These are phyloP conservation scores for Hipposideros larvatus DNA, from an alignment of 2,797 vertebrate genomes.

Conservation along the genomic window DNA sequence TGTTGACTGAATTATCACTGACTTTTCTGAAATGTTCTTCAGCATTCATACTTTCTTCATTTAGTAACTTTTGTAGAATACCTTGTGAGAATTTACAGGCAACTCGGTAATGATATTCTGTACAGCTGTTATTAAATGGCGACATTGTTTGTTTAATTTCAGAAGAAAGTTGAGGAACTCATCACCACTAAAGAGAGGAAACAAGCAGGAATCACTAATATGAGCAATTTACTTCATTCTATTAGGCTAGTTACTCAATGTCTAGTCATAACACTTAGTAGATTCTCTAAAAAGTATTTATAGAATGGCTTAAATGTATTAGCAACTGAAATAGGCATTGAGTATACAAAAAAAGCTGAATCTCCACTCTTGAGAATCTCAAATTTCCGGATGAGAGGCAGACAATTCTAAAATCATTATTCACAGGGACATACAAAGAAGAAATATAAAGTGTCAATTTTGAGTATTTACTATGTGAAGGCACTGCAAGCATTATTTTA, in stretches of 20 bases:
- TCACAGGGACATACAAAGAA: not conserved
- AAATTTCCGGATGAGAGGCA: constrained; percentile 20
- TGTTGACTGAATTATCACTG: constrained; percentile 45
- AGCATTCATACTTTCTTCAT: constrained; percentile 45
- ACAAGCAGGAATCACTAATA: constrained; percentile 63
- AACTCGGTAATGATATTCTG: constrained; percentile 92
- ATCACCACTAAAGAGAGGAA: constrained; percentile 90
- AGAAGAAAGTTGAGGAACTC: constrained; percentile 94
- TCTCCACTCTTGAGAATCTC: not conserved
- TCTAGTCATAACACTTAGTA: constrained; percentile 34
- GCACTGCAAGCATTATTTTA: constrained; percentile 29
- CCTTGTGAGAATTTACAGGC: constrained; percentile 92
- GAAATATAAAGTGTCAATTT: not conserved
- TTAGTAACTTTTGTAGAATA: constrained; percentile 84
- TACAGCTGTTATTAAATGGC: constrained; percentile 91
- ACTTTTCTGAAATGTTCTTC: constrained; percentile 55
- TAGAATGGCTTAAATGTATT: not conserved
- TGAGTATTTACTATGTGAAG: not conserved
- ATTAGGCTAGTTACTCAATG: constrained; percentile 13
- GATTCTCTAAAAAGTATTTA: constrained; percentile 36
- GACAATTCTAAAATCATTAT: not conserved
- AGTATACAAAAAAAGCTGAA: constrained; percentile 27
- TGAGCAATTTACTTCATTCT: constrained; percentile 52
- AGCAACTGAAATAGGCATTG: constrained; percentile 43
- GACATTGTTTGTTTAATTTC: constrained; percentile 93